Percentiles rank a stretch among this genome's conserved stretches.
Conservation (phyloP, 2,888 invertebrate species). For the Andricus quercusramuli region DNA sequence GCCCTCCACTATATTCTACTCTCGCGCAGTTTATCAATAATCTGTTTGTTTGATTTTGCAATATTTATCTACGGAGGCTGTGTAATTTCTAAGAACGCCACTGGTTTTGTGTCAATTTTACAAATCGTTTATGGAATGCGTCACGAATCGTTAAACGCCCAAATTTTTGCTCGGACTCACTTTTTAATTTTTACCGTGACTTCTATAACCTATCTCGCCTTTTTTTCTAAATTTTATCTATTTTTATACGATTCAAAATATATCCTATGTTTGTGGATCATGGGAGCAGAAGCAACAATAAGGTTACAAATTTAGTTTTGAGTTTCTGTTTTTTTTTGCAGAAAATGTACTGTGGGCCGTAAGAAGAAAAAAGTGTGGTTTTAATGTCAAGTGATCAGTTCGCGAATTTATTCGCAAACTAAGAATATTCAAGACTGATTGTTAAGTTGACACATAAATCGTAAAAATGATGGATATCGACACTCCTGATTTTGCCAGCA, state of each 20-base stretch:
- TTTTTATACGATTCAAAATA: not conserved
- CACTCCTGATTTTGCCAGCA: conserved; percentile 71
- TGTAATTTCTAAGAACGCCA: not conserved
- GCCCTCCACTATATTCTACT: conserved; percentile 49
- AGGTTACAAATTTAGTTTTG: not conserved
- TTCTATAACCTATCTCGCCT: not conserved
- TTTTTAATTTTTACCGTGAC: not conserved
- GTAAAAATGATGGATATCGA: conserved; percentile 72
- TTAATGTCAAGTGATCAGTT: conserved; percentile 44
- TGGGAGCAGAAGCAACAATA: not conserved
- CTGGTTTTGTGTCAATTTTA: conserved; percentile 7
- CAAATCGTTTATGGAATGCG: not conserved
- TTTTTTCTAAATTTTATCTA: not conserved
- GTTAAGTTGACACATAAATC: conserved; percentile 5
- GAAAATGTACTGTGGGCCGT: not conserved
- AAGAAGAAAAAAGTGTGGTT: conserved; percentile 4
- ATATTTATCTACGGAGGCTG: not conserved
- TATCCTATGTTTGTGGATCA: too few species aligned
- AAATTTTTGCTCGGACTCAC: not conserved
- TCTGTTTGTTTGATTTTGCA: conserved; percentile 25
- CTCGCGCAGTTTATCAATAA: conserved; percentile 24
- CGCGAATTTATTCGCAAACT: conserved; percentile 38
- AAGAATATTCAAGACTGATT: conserved; percentile 38
- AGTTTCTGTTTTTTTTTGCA: conserved; percentile 23
- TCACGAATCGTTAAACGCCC: not conserved